phyloP scores from a whole-genome alignment of 2,888 invertebrate species.

The Tipula vernalis region DNA sequence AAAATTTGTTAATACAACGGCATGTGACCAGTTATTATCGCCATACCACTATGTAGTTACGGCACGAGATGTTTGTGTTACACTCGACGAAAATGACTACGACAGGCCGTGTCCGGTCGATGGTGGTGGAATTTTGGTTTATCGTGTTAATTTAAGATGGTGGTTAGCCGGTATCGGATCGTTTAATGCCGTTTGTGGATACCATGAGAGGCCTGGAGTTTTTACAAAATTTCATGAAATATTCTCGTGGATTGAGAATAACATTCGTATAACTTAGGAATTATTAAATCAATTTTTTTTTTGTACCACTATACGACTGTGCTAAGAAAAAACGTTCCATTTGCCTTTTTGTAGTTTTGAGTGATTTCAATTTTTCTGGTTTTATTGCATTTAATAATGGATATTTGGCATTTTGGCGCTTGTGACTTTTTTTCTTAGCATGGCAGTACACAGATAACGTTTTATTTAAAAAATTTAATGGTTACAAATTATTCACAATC shows the following conservation, averaged over 20 bases:
- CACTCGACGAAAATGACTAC: background rate
- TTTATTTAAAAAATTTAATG: no score
- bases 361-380: no score
- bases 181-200: background rate
- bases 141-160: background rate
- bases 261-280: background rate
- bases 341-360: no score
- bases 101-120: background rate
- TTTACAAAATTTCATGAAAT: background rate
- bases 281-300: no score
- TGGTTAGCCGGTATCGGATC: background rate
- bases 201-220: background rate
- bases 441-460: no score
- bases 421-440: no score
- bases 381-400: no score
- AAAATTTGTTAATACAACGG: background rate
- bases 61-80: background rate
- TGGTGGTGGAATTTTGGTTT: background rate
- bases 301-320: no score
- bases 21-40: background rate
- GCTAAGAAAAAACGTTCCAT: no score
- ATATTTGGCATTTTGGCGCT: no score
- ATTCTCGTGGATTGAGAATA: background rate
- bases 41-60: background rate
- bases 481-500: no score